Percentiles rank a stretch among this genome's conserved stretches.
These are phyloP conservation scores for Piaya cayana DNA, from an alignment of 2,113 vertebrate species.

Conservation along the genomic window DNA sequence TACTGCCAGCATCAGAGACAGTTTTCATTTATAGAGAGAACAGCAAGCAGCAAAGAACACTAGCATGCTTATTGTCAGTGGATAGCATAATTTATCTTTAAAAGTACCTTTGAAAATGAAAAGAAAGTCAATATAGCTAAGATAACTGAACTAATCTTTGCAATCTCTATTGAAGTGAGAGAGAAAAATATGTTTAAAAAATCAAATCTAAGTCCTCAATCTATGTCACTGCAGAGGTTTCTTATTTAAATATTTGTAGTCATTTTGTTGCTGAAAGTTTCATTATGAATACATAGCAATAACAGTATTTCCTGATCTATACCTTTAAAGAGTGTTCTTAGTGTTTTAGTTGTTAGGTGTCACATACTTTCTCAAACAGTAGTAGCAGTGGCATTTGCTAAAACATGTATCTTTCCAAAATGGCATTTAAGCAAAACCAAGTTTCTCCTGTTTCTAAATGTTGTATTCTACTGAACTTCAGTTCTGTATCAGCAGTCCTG, in stretches of 20 bases:
- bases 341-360: background rate
- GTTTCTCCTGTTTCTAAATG: background rate
- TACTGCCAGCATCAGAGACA: background rate
- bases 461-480: background rate
- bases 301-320: background rate
- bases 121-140: background rate
- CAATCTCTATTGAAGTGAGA: background rate
- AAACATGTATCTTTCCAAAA: background rate
- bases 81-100: slow-evolving; percentile 9
- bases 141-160: slow-evolving; percentile 1
- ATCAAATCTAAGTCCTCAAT: background rate
- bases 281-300: background rate
- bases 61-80: background rate
- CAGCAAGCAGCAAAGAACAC: slow-evolving; percentile 1
- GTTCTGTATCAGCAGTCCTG: background rate
- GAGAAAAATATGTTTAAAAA: background rate
- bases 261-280: background rate
- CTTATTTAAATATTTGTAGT: background rate
- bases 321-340: background rate
- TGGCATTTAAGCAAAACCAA: background rate
- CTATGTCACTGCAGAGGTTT: background rate
- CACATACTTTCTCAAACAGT: background rate
- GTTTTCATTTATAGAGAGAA: slow-evolving; percentile 24
- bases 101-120: slow-evolving; percentile 10
- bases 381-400: background rate